phyloP scores from a whole-genome alignment of 1,140 invertebrate species.

The Pogonomyrmex barbatus region DNA sequence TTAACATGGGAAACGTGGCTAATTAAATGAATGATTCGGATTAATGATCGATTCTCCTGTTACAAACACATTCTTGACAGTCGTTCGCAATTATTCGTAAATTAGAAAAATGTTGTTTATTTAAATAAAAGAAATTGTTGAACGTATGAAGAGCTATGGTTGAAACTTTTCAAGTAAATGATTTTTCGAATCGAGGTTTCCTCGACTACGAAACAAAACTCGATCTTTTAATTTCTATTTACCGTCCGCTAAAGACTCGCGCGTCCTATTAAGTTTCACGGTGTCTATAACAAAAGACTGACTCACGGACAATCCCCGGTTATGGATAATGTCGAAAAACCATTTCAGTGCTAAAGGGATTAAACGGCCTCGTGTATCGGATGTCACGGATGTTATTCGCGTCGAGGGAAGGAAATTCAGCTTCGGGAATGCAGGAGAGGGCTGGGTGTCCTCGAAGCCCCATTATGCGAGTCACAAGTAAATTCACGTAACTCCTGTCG shows the following conservation, averaged over 20 bases:
- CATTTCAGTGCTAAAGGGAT: conserved; percentile 21
- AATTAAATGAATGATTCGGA: not conserved
- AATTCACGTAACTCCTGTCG: conserved; percentile 57
- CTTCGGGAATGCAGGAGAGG: not conserved
- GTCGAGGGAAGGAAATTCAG: not conserved
- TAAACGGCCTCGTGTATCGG: not conserved
- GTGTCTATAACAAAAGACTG: conserved; percentile 19
- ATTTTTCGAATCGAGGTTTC: not conserved
- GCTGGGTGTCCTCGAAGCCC: not conserved
- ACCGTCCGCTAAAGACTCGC: not conserved
- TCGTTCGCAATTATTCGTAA: not conserved
- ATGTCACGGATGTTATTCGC: not conserved
- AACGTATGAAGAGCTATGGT: not conserved
- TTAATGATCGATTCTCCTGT: not conserved
- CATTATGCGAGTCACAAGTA: conserved; percentile 42
- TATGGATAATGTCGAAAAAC: conserved; percentile 13
- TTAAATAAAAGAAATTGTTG: not conserved
- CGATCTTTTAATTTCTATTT: not conserved
- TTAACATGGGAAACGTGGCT: not conserved
- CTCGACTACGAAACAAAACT: not conserved
- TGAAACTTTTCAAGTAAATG: not conserved
- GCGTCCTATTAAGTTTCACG: conserved; percentile 18
- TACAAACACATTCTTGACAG: not conserved
- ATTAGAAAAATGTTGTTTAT: not conserved
- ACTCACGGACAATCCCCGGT: not conserved